Percentiles rank a stretch among this genome's conserved stretches.
These are phyloP conservation scores for Chamaetylas fuelleborni DNA, from an alignment of 2,113 vertebrate genomes.

Conservation along the genomic window DNA sequence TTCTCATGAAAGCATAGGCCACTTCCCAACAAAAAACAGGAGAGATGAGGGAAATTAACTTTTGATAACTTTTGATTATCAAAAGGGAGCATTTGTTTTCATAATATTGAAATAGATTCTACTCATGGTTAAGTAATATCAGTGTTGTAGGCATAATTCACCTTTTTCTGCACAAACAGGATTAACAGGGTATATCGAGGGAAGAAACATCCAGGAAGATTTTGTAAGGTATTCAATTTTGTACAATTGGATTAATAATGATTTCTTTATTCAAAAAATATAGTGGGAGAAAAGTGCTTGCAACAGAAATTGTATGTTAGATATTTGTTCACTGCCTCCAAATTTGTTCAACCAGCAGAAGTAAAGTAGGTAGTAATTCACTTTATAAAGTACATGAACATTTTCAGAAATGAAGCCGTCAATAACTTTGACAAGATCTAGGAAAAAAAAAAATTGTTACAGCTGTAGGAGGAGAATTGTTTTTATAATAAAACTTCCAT, in stretches of 20 bases:
- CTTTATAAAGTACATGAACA: neutral
- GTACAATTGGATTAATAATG: neutral
- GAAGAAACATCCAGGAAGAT: neutral
- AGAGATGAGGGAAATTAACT: neutral
- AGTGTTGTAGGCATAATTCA: neutral
- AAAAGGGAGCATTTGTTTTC: neutral
- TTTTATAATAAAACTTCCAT: neutral
- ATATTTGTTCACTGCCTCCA: neutral
- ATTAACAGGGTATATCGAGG: neutral
- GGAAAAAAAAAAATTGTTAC: neutral
- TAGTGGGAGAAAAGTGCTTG: neutral
- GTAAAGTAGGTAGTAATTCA: neutral
- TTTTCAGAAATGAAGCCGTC: neutral
- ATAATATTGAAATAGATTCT: neutral
- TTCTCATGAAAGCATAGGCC: neutral
- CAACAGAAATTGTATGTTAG: neutral
- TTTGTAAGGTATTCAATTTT: neutral
- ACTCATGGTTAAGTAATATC: neutral
- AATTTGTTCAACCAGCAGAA: neutral
- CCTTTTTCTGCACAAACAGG: neutral
- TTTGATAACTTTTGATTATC: neutral
- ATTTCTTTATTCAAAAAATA: neutral
- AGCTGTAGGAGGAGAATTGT: neutral
- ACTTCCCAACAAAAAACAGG: neutral
- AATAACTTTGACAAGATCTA: neutral